phyloP scores from a whole-genome alignment of 1,140 invertebrate genomes.

The Steinernema khuongi region DNA sequence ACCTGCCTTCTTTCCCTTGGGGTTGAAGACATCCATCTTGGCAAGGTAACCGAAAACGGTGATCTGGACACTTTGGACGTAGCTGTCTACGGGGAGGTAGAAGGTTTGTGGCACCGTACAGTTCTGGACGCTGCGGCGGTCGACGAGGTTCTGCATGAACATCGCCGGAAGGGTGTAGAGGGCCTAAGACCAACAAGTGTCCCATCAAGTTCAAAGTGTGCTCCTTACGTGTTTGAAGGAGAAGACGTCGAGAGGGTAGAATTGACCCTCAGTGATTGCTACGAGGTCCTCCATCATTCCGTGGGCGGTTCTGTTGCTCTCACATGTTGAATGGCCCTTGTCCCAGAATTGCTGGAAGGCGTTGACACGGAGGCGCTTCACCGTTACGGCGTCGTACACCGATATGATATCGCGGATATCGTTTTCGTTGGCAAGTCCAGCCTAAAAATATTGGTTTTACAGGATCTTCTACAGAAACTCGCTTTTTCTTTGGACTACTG shows the following conservation, averaged over 20 bases:
- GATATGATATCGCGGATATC: neutral
- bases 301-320: neutral
- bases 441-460: neutral
- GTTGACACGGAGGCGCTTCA: neutral
- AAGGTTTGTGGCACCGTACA: neutral
- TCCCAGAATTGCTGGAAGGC: neutral
- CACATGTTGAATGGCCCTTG: neutral
- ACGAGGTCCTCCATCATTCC: neutral
- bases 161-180: neutral
- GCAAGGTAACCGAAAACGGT: neutral
- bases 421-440: neutral
- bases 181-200: neutral
- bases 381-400: neutral
- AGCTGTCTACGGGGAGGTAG: constrained; percentile 37
- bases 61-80: constrained; percentile 32
- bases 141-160: neutral
- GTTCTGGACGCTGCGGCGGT: neutral
- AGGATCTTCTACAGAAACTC: neutral
- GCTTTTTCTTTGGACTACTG: neutral
- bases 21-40: neutral
- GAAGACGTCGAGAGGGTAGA: neutral
- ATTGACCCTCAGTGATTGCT: neutral
- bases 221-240: neutral
- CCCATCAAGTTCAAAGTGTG: neutral
- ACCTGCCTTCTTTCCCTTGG: neutral